Evolutionary conservation across 2,888 invertebrate genomes (phyloP).

Genomic region (Cinara cedri): DNA sequence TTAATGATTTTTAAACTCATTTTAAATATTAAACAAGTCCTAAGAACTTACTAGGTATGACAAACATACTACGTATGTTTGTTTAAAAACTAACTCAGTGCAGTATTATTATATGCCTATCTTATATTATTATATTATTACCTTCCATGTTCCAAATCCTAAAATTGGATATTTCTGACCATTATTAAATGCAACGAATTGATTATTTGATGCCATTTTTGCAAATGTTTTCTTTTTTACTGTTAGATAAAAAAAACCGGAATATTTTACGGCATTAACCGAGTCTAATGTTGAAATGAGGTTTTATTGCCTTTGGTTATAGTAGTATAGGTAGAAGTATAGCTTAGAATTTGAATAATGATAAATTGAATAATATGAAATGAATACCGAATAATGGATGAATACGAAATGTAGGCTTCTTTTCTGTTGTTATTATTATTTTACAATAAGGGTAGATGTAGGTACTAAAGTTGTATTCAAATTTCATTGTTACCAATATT

Average conservation of each 20-base stretch:
- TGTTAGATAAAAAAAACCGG: background rate
- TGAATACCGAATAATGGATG: background rate
- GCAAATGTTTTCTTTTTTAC: background rate
- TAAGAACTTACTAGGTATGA: no score
- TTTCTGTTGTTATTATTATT: constrained; percentile 1
- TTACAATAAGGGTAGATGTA: background rate
- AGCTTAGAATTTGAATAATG: background rate
- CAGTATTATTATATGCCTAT: no score
- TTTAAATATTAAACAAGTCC: no score
- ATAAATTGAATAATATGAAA: background rate
- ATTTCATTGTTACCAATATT: background rate
- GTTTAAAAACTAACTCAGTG: no score
- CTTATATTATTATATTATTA: constrained; percentile 59
- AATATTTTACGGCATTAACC: background rate
- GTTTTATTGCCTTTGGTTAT: background rate
- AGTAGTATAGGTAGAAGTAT: background rate
- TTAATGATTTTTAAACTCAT: no score
- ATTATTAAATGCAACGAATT: constrained; percentile 62
- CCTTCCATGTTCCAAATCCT: constrained; percentile 64
- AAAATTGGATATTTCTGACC: constrained; percentile 63
- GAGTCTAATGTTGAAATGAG: background rate
- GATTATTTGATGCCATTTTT: constrained; percentile 42
- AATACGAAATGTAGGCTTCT: background rate
- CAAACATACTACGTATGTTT: no score
- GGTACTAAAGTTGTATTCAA: background rate